Base-by-base conservation (phyloP, 2,113 vertebrate genomes). In the Phasianus colchicus region DNA sequence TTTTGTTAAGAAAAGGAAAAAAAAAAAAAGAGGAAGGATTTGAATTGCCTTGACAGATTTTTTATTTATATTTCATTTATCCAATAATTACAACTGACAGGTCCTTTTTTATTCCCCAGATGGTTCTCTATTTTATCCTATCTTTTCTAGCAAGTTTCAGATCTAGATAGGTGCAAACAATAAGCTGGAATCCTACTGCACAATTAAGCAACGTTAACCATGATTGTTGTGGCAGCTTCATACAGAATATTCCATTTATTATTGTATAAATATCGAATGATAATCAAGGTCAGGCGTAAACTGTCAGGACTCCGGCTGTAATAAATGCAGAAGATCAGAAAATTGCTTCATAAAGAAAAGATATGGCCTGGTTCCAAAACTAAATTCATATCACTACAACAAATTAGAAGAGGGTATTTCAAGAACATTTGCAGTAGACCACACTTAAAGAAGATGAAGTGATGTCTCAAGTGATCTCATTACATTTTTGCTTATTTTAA, bases 261-360 rank as follows among this genome's bases (percentile, higher is more conserved):
- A 45, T 69, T 89, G 74, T 84, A 93, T 91, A 94, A 95, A 95
- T 92, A 95, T 67, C 74, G 92, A 89, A 93, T 87, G 42, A 67
- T 93, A 94, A 95, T 95, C 95, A 97, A 96, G 94, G 77, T 96
- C 92, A 94, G 90, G 63, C 60, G 77, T 54, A 82, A 96, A 84
- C 92, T 82, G 83, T 78, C 92, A 90, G 76, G 78, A 70, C 64
- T 63, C 45, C 17, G 61, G 79, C 78, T 73, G 69, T 93, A 93
- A 96, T 96, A 95, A 97, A 97, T 93, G 81, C 91, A 96, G 80
- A 90, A 81, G 71, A 96, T 96, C 82, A 96, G 92, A 96, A 97
- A 97, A 97, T 89, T 93, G 72, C 92, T 95, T 97, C 91, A 91
- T 95, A 96, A 92, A 78, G 64, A 83, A 67, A 90, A 91, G 83